Evolutionary conservation across 2,113 vertebrate genomes (phyloP), one percentile per base, ranked within the genome.

Genomic region (Machaerirhynchus nigripectus): DNA sequence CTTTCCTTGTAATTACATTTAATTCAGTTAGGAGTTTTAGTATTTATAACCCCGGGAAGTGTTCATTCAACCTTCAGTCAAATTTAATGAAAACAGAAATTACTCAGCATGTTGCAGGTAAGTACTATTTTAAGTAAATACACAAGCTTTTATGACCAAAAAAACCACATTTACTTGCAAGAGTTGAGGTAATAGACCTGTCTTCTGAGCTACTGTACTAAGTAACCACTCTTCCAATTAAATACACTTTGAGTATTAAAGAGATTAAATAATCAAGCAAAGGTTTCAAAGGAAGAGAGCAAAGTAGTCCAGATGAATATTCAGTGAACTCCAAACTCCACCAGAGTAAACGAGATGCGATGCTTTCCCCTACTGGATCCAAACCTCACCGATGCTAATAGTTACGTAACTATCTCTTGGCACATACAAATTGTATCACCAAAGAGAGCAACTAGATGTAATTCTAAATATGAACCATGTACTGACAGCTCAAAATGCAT

Each of bases 1-100:
- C 83, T 91, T 76, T 56, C 78, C 49, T 61, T 83, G 67, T 79
- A 94, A 95, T 84, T 93, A 85, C 55, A 79, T 65, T 92, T 93
- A 91, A 91, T 85, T 78, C 78, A 83, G 57, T 94, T 85, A 95
- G 5, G 3, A 83, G 60, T 65, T 83, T 35, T 31, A 80, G 83
- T 88, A 93, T 91, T 90, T 93, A 87, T 80, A 96, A 91, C 68
- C 67, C 50, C 7, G 0, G 75, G 90, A 94, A 88, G 24, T 5
- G 20, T 80, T 94, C 63, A 68, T 60, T 91, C 81, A 94, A 23
- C 69, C 59, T 87, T 94, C 91, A 80, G 46, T 57, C 67, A 86
- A 65, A 80, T 80, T 76, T 76, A 88, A 83, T 35, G 28, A 95
- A 93, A 87, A 59, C 16, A 89, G 78, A 93, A 87, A 89, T 93